Evolutionary conservation across 2,113 vertebrate species (phyloP).

Genomic region (Laticauda laticaudata): DNA sequence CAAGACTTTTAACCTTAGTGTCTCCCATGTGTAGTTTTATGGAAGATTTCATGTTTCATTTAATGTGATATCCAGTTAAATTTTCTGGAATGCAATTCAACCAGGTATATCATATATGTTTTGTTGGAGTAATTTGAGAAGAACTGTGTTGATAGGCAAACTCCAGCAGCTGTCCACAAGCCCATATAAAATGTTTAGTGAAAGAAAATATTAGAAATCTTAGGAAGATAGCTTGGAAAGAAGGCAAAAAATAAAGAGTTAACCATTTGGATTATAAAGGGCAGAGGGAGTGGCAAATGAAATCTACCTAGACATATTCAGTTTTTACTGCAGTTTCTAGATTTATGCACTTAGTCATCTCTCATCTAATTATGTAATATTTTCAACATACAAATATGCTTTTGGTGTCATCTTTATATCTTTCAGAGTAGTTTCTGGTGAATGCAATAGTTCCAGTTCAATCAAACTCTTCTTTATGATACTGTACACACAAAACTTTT

Average conservation of each 20-base stretch:
- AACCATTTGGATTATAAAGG: background rate
- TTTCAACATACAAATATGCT: background rate
- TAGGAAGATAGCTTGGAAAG: background rate
- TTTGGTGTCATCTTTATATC: background rate
- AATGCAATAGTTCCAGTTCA: background rate
- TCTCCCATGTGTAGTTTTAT: background rate
- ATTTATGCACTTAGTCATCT: background rate
- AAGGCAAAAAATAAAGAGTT: background rate
- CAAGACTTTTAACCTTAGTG: constrained; percentile 37
- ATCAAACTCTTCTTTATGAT: background rate
- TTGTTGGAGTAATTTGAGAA: background rate
- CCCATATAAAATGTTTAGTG: background rate
- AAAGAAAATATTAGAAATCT: background rate
- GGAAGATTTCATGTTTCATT: background rate
- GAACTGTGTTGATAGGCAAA: background rate
- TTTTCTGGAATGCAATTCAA: background rate
- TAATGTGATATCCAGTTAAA: background rate
- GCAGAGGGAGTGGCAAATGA: background rate
- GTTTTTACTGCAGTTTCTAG: background rate
- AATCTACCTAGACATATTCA: background rate
- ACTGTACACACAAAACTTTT: background rate
- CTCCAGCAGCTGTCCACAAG: background rate
- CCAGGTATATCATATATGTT: background rate
- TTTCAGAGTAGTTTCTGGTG: background rate
- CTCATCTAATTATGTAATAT: background rate